Base-by-base conservation (phyloP, 2,797 vertebrate genomes). In the Triplophysa bombifrons region DNA sequence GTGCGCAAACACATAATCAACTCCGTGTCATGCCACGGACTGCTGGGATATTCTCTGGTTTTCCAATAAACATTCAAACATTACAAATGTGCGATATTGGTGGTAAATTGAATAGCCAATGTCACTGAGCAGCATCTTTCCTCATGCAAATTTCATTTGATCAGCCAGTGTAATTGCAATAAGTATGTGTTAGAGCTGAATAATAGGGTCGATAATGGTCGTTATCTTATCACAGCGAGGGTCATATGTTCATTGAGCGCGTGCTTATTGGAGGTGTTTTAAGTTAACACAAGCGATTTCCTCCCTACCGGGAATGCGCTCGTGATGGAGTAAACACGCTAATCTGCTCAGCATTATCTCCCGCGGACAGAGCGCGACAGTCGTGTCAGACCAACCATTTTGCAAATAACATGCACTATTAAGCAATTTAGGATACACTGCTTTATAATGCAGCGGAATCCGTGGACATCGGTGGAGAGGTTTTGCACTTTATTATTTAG, bases 331-430 rank as follows among this genome's bases (percentile, higher is more conserved):
- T 92, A 92, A 93, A 92, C 91, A 92, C 86, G 85, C 90, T 94
- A 92, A 95, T 93, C 91, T 93, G 90, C 91, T 90, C 93, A 91
- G 89, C 85, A 82, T 89, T 81, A 82, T 89, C 88, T 91, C 93
- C 92, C 83, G 91, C 79, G 89, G 92, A 90, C 91, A 90, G 74
- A 80, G 82, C 84, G 81, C 83, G 83, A 87, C 79, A 87, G 83
- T 86, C 87, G 93, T 92, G 94, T 92, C 86, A 89, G 88, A 87
- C 88, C 51, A 74, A 87, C 81, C 83, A 74, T 90, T 90, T 84
- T 83, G 87, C 91, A 91, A 91, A 94, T 95, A 93, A 92, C 90
- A 89, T 81, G 84, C 83, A 84, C 77, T 84, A 76, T 85, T 84
- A 85, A 73, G 82, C 48, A 80, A 76, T 76, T 86, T 80, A 81